phyloP scores from a whole-genome alignment of 2,113 vertebrate genomes.

The Mionectes macconnelli region DNA sequence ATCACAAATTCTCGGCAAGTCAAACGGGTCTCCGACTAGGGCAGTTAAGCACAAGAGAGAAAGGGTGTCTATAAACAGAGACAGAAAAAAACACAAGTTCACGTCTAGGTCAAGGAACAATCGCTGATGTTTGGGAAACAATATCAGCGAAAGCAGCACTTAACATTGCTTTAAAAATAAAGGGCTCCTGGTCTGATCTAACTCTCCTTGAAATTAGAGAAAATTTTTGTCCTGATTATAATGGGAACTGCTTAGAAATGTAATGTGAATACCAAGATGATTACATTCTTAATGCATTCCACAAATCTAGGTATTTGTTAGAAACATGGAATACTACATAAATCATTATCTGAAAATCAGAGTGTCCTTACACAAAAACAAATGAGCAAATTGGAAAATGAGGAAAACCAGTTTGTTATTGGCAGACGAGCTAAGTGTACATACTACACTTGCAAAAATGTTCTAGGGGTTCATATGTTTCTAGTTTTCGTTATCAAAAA shows the following conservation, averaged over 20 bases:
- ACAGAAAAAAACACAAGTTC: constrained; percentile 49
- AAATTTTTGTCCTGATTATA: not conserved
- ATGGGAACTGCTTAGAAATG: not conserved
- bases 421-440: not conserved
- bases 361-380: not conserved
- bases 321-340: not conserved
- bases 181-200: not conserved
- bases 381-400: not conserved
- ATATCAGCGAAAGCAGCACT: constrained; percentile 22
- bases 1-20: constrained; percentile 23
- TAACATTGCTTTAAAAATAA: constrained; percentile 34
- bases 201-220: not conserved
- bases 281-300: not conserved
- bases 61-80: constrained; percentile 33
- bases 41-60: constrained; percentile 38
- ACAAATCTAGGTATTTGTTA: constrained; percentile 3
- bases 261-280: not conserved
- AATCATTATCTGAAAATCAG: not conserved
- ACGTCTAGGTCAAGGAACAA: constrained; percentile 66
- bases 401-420: not conserved
- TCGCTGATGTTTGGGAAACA: constrained; percentile 46
- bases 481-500: not conserved
- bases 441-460: not conserved
- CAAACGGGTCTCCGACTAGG: not conserved
- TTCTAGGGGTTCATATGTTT: not conserved